phyloP scores from a whole-genome alignment of 2,113 vertebrate species.

The Oreocharis arfaki region DNA sequence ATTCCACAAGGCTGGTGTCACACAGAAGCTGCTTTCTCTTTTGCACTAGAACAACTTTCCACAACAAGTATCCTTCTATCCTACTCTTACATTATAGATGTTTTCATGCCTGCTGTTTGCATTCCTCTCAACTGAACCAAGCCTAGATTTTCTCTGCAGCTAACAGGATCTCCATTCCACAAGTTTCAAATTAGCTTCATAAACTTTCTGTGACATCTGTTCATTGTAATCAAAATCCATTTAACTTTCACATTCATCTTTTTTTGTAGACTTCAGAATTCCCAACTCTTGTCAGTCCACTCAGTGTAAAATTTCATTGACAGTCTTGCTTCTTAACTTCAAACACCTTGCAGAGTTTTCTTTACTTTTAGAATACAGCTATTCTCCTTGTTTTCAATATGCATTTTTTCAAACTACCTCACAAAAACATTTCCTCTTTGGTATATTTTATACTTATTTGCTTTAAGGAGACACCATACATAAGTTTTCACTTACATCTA shows the following conservation, averaged over 20 bases:
- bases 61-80: background rate
- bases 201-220: background rate
- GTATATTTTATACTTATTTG: background rate
- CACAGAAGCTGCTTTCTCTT: background rate
- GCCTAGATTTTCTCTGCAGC: background rate
- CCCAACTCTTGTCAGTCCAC: background rate
- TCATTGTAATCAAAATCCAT: background rate
- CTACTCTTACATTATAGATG: background rate
- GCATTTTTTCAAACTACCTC: background rate
- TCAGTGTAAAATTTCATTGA: background rate
- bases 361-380: background rate
- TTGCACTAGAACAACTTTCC: background rate
- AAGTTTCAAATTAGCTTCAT: background rate
- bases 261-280: background rate
- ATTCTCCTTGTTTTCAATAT: background rate
- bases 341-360: background rate
- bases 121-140: background rate
- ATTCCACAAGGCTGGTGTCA: background rate
- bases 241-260: background rate
- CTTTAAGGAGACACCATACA: background rate
- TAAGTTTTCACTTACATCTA: background rate
- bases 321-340: background rate
- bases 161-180: background rate
- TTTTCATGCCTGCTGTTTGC: background rate
- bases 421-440: background rate